Evolutionary conservation across 2,888 invertebrate species (phyloP).

Genomic region (Mythimna impura): DNA sequence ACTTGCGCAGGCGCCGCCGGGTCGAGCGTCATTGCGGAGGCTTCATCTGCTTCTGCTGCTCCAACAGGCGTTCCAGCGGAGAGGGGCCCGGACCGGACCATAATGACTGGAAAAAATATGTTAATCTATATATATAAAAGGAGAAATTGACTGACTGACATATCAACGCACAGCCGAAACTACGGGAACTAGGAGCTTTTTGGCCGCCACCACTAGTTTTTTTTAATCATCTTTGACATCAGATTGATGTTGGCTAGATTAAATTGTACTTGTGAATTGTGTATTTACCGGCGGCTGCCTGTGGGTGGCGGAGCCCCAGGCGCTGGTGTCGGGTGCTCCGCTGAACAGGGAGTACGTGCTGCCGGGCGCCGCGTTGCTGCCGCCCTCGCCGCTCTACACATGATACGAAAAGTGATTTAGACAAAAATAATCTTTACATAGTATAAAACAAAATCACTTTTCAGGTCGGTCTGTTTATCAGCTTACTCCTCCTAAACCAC

Average conservation of each 20-base stretch:
- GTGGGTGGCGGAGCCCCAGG: conserved; percentile 72
- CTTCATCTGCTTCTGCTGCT: conserved; percentile 94
- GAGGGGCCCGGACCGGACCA: conserved; percentile 95
- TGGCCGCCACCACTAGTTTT: too few species aligned
- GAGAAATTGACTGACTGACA: too few species aligned
- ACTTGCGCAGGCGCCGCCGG: conserved; percentile 11
- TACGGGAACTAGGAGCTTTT: too few species aligned
- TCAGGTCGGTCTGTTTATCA: too few species aligned
- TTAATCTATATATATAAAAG: too few species aligned
- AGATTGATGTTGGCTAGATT: too few species aligned
- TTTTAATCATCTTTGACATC: too few species aligned
- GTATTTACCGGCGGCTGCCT: conserved; percentile 72
- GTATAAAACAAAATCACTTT: too few species aligned
- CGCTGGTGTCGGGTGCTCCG: conserved; percentile 81
- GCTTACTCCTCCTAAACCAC: too few species aligned
- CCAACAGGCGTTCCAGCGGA: conserved; percentile 94
- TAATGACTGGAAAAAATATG: conserved; percentile 89
- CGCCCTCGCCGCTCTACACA: conserved; percentile 55
- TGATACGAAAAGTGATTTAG: background rate
- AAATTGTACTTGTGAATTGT: background rate
- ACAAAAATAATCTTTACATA: background rate
- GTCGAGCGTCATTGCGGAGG: conserved; percentile 77
- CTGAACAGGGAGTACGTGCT: conserved; percentile 91
- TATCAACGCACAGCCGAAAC: too few species aligned
- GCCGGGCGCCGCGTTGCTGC: conserved; percentile 58